These are phyloP conservation scores for Craterocephalus amniculus DNA, from an alignment of 2,797 vertebrate species.

Conservation along the genomic window DNA sequence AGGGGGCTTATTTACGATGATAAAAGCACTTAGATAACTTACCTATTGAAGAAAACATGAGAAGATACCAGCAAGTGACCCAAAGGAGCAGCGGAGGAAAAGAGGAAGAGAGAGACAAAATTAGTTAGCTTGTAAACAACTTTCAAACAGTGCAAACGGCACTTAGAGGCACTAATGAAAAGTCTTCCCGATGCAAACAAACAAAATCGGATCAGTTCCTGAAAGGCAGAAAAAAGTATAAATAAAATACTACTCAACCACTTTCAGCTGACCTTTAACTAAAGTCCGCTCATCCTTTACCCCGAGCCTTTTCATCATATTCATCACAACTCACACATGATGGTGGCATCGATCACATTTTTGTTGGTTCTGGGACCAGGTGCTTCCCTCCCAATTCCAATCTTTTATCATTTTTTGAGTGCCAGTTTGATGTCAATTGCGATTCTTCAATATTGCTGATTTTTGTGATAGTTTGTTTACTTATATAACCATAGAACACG, in stretches of 20 bases:
- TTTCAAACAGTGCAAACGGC: constrained; percentile 27
- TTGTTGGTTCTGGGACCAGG: no score
- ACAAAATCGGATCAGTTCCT: constrained; percentile 26
- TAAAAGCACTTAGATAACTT: constrained; percentile 64
- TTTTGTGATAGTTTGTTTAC: no score
- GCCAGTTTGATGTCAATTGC: no score
- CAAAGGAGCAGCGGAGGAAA: constrained; percentile 32
- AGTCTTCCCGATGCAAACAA: constrained; percentile 19
- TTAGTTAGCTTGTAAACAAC: constrained; percentile 41
- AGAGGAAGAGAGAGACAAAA: constrained; percentile 30
- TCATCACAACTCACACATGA: no score
- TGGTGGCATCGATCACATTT: no score
- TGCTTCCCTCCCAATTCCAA: no score
- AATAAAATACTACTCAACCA: neutral
- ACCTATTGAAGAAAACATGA: constrained; percentile 67
- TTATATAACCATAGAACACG: no score
- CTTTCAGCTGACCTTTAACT: constrained; percentile 60
- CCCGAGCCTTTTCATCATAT: no score
- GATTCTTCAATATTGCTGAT: no score
- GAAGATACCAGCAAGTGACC: constrained; percentile 28
- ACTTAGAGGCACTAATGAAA: constrained; percentile 32
- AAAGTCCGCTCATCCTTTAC: no score
- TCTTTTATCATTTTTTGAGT: no score
- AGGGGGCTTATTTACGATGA: neutral
- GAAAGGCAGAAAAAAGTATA: neutral